Evolutionary conservation across 2,113 vertebrate genomes (phyloP).

Genomic region (Pyxicephalus adspersus): DNA sequence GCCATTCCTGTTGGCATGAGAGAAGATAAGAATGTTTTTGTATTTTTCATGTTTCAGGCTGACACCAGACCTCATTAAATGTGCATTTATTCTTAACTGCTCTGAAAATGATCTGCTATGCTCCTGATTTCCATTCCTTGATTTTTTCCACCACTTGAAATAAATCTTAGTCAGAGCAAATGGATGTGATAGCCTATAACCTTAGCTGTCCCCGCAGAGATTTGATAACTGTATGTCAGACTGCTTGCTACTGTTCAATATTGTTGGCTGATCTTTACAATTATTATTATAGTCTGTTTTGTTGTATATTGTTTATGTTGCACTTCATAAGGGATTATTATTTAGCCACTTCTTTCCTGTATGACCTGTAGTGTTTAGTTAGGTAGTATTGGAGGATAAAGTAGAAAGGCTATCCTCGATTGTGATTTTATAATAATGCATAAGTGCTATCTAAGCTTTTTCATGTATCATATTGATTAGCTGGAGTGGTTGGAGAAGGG

Average conservation of each 20-base stretch:
- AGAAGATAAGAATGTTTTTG: neutral
- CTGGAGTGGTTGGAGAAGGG: too few relatives aligned
- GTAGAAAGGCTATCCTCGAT: neutral
- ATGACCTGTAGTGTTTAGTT: neutral
- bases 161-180: conserved; percentile 36
- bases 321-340: neutral
- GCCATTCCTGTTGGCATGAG: neutral
- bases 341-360: neutral
- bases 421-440: neutral
- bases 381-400: neutral
- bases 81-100: conserved; percentile 32
- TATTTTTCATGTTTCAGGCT: conserved; percentile 29
- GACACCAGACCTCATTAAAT: conserved; percentile 23
- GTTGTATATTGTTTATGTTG: neutral
- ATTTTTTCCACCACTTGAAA: conserved; percentile 18
- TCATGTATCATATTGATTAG: too few relatives aligned
- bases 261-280: neutral
- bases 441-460: neutral
- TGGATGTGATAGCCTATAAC: conserved; percentile 28
- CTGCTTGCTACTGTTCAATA: conserved; percentile 30
- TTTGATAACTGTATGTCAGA: neutral
- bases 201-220: conserved; percentile 5
- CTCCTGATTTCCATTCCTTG: conserved; percentile 32
- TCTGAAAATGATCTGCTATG: neutral
- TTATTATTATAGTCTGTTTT: neutral